Base-by-base conservation (phyloP, 1,140 invertebrate species). In the Myzus persicae region DNA sequence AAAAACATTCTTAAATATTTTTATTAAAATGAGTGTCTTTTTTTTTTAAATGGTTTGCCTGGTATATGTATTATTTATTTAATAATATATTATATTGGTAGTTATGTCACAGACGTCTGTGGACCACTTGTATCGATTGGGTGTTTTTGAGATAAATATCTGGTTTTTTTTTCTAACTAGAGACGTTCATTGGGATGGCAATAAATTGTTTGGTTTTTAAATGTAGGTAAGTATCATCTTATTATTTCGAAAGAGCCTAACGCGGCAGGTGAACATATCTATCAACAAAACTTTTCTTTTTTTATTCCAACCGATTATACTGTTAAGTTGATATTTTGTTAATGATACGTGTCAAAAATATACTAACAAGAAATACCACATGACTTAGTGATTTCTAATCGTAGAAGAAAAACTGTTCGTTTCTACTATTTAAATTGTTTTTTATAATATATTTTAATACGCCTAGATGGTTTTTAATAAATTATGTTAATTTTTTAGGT, bases 401-500 rank as follows among this genome's bases (percentile, higher is more conserved):
- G 46, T 88, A 9, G 9, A 36, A 22, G n/a, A 36, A 48, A 46
- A 46, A 31, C 42, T 5, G 20, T 87, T 22, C 8, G 44, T 87
- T 87, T 87, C 31, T 87, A 48, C 44, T n/a, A 46, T 87, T 44
- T 85, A 42, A 44, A 85, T 44, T 42, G 0, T 76, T 84, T 42
- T 18, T 42, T 22, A 51, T 51, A 51, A 42, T 42, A 31, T 84
- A 87, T 87, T 31, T 46, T 44, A 26, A 44, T 46, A 87, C 0
- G 84, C n/a, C n/a, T n/a, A 36, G 36, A 89, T 89, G 46, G 20
- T 26, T 54, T 89, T 89, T 54, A 54, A 51, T 51, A 24, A 51
- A 89, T 36, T 36, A 51, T 40, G 48, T 54, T 89, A 22, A 38
- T 38, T 54, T 89, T 89, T 89, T 89, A 89, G 88, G 88, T 89